Base-by-base conservation (phyloP, 2,888 invertebrate genomes). In the Dryadula phaetusa region DNA sequence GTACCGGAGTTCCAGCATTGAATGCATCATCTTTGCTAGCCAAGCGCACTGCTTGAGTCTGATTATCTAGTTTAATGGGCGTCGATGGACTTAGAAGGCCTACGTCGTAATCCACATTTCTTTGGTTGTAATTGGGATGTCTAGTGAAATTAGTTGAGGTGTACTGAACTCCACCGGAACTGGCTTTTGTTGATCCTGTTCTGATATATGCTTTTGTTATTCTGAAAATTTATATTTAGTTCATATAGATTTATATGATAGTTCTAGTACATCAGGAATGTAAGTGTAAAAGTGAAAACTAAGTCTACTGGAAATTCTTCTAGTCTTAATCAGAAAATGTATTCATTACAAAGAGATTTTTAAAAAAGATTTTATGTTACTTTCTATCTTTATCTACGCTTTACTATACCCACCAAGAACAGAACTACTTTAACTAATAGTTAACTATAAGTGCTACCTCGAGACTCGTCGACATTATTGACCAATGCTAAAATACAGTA, bases 101-200 rank as follows among this genome's bases (percentile, higher is more conserved):
- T 0, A 93, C 85, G 49, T 94, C 94, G 67, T 86, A 92, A 74
- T 94, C 92, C 7, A 79, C 79, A 0, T 82, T 85, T 0, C 10
- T 18, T 0, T 68, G 14, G 71, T 93, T 84, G 75, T 90, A 94
- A 0, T 72, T 53, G 0, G 89, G 87, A 70, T 94, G 93, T 2
- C 74, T 74, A 0, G 64, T 73, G 28, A 88, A 79, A 0, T 62
- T 47, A 0, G 75, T 76, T 0, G 92, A 80, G 1, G 78, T 74
- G 64, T 93, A 93, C 64, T 81, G 34, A 0, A 66, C 74, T 0
- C 94, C 94, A 0, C 92, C 93, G 2, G 69, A 73, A 6, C 82
- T 71, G 0, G 85, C 71, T 5, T 79, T 61, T 0, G 86, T 79
- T 58, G 92, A 92, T 0, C 93, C 94, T 25, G 87, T 86, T 56